These are phyloP conservation scores for Rhea pennata DNA, from an alignment of 2,113 vertebrate species.

Conservation along the genomic window DNA sequence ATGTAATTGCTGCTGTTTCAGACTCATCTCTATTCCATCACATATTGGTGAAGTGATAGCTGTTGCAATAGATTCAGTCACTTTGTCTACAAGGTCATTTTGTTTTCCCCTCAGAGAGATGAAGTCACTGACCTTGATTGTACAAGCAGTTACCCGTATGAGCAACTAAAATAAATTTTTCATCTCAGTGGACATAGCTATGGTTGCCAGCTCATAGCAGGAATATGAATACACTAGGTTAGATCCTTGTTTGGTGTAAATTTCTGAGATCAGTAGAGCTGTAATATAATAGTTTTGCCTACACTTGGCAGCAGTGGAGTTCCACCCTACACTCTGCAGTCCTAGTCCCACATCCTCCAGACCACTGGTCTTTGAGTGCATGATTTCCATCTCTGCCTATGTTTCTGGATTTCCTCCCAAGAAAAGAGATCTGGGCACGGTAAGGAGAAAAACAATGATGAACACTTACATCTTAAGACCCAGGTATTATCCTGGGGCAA, in stretches of 20 bases:
- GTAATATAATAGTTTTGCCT: neutral
- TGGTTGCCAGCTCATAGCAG: neutral
- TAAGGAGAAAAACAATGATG: neutral
- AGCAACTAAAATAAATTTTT: neutral
- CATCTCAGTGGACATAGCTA: neutral
- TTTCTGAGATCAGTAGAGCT: neutral
- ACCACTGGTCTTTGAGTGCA: neutral
- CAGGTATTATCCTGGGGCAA: neutral
- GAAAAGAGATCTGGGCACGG: neutral
- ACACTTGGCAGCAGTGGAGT: neutral
- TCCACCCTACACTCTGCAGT: neutral
- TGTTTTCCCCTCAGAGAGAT: neutral
- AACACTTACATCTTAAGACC: neutral
- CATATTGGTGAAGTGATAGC: neutral
- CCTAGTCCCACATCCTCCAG: neutral
- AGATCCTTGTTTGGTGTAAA: neutral
- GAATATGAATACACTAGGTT: neutral
- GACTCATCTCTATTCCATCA: neutral
- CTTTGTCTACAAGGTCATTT: neutral
- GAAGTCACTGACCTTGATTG: neutral
- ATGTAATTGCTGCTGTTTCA: neutral
- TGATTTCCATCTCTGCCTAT: neutral
- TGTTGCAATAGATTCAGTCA: neutral
- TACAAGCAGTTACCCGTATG: neutral
- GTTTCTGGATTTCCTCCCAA: neutral